Conservation (phyloP, 2,888 invertebrate species). For the Chaitophorus viminalis region DNA sequence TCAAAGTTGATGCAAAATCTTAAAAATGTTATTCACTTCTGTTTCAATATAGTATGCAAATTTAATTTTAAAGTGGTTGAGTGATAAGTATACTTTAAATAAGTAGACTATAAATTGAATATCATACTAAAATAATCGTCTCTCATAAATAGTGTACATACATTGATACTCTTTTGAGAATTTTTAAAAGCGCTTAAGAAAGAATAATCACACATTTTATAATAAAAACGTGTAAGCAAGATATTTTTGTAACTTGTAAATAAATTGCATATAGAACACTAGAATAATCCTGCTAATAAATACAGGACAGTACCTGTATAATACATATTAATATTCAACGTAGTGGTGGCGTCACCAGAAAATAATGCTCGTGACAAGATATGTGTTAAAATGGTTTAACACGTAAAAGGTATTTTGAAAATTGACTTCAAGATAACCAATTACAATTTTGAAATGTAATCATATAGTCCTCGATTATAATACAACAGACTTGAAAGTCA, state of each 20-base stretch:
- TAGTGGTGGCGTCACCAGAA: background rate
- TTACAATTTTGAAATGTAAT: slow-evolving; percentile 35
- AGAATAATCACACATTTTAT: background rate
- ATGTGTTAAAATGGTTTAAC: background rate
- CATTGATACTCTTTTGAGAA: background rate
- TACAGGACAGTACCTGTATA: background rate
- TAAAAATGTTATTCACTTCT: background rate
- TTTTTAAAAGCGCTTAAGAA: background rate
- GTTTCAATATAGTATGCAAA: too few relatives aligned
- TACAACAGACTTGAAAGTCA: background rate
- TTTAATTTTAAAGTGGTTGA: background rate
- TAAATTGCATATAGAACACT: background rate
- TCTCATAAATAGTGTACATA: too few relatives aligned
- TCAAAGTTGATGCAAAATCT: background rate
- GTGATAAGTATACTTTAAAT: background rate
- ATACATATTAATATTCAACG: background rate
- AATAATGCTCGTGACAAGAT: background rate
- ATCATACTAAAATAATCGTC: background rate
- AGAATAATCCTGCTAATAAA: background rate
- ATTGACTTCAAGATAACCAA: background rate
- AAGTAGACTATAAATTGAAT: background rate
- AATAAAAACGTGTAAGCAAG: background rate
- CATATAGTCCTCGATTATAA: background rate
- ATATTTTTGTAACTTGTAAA: background rate
- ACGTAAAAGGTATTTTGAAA: background rate